Base-by-base conservation (phyloP, 64 coral and sea anemone species). In the Montipora cactus region DNA sequence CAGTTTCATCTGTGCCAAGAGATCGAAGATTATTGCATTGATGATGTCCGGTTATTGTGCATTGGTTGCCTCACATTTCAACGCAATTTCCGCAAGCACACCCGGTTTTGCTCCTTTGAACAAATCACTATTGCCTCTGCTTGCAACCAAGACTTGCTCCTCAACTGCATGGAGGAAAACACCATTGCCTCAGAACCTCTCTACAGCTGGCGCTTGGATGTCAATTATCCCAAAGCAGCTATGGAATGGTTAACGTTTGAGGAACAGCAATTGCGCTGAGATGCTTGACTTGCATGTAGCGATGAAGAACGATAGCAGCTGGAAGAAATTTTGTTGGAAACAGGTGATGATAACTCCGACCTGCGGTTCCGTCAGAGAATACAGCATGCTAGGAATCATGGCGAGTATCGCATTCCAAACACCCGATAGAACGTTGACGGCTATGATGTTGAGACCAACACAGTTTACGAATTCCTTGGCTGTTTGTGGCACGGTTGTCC, bases 81-180 rank as follows among this genome's bases (percentile, higher is more conserved):
- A 49, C 3, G 55, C 2, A 46, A 87, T 7, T 74, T 93, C 14
- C 67, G 68, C 4, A 59, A 21, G 3, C 58, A 62, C 1, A 12
- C 79, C 68, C 5, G 87, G 51, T 0, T n/a, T 90, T 14, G 66
- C 89, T 79, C 87, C 2, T 94, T 89, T 8, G 70, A 68, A 0
- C 16, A 75, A 0, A 61, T 83, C 0, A 94, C 92, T 0, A 94
- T 94, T 9, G 86, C 92, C 13, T 89, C 86, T 5, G 87, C 78
- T 2, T 89, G 87, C 10, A 94, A 94, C 28, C 44, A 53, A 13
- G 92, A 89, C 8, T 83, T 82, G 11, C 44, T 86, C 0, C 52
- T 70, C 0, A 52, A 81, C 10, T 74, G 88, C 76, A 84, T 46
- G 81, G 58, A 85, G 23, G 81, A 14, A 14, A 8, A 64, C 12